Percentiles rank a stretch among this genome's conserved stretches.
Conservation (phyloP, 2,797 vertebrate genomes). For the Gymnothorax javanicus region DNA sequence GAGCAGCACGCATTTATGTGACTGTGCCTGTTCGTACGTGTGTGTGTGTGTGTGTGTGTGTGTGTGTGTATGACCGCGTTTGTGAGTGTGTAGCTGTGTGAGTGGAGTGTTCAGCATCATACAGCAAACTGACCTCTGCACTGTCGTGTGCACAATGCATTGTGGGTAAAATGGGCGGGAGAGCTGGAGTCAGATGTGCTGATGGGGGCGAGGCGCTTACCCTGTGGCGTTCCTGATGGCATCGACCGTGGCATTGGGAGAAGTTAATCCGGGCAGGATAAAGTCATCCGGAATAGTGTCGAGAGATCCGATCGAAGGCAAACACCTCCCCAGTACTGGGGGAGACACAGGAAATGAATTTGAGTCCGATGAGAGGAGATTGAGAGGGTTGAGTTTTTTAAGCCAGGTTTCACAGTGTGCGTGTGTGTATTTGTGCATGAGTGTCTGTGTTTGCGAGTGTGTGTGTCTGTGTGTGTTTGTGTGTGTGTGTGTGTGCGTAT, state of each 20-base stretch:
- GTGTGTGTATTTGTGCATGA: too few species aligned
- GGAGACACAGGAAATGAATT: conserved; percentile 22
- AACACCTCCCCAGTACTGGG: conserved; percentile 79
- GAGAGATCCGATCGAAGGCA: conserved; percentile 58
- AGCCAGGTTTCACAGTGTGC: too few species aligned
- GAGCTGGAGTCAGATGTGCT: neutral
- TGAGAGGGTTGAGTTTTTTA: neutral
- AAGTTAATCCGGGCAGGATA: conserved; percentile 41
- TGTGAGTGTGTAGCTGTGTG: neutral
- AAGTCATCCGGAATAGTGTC: conserved; percentile 44
- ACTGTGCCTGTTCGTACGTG: neutral
- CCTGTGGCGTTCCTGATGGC: conserved; percentile 66
- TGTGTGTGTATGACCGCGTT: neutral
- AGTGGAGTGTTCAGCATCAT: neutral
- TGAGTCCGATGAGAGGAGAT: neutral
- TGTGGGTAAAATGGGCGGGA: neutral
- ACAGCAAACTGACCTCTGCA: too few species aligned
- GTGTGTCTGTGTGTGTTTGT: too few species aligned
- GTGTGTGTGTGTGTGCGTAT: too few species aligned
- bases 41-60: neutral
- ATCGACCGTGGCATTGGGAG: conserved; percentile 51
- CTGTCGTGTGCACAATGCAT: neutral
- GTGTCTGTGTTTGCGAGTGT: too few species aligned
- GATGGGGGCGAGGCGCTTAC: conserved; percentile 57
- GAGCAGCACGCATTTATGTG: neutral